phyloP scores from a whole-genome alignment of 1,140 invertebrate species.

The Rhagoletis pomonella region DNA sequence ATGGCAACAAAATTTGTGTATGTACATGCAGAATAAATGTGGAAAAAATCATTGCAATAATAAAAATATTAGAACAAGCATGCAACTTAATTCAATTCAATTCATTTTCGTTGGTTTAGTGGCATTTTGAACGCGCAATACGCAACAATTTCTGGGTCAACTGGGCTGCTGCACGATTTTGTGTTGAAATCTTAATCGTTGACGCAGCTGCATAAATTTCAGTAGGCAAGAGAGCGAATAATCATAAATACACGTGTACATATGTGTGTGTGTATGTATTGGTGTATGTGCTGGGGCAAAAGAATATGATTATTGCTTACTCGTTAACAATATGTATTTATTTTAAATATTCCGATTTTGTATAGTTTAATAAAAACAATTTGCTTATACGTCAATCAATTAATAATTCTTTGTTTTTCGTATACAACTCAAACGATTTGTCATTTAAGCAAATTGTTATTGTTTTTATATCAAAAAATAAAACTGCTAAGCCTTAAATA shows the following conservation, averaged over 20 bases:
- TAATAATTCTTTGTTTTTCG: background rate
- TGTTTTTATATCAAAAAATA: too few species aligned
- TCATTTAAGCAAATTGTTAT: background rate
- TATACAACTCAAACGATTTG: background rate
- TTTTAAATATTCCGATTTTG: background rate
- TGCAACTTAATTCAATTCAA: conserved; percentile 16
- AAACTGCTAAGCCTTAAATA: too few species aligned
- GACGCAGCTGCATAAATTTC: conserved; percentile 46
- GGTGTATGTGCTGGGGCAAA: background rate
- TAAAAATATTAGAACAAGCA: conserved; percentile 28
- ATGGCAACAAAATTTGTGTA: background rate
- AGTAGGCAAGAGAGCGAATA: background rate
- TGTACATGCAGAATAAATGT: background rate
- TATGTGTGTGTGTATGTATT: background rate
- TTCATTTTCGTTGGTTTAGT: background rate
- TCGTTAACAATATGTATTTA: background rate
- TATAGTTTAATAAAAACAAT: background rate
- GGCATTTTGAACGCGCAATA: conserved; percentile 12
- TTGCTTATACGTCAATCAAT: conserved; percentile 9
- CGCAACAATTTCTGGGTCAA: conserved; percentile 42
- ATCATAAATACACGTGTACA: background rate
- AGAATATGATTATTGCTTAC: background rate
- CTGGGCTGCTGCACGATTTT: conserved; percentile 4
- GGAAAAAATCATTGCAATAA: background rate
- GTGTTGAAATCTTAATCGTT: conserved; percentile 38